Percentiles rank a stretch among this genome's conserved stretches.
Conservation (phyloP, 2,797 vertebrate genomes). For the Pogonophryne albipinna region DNA sequence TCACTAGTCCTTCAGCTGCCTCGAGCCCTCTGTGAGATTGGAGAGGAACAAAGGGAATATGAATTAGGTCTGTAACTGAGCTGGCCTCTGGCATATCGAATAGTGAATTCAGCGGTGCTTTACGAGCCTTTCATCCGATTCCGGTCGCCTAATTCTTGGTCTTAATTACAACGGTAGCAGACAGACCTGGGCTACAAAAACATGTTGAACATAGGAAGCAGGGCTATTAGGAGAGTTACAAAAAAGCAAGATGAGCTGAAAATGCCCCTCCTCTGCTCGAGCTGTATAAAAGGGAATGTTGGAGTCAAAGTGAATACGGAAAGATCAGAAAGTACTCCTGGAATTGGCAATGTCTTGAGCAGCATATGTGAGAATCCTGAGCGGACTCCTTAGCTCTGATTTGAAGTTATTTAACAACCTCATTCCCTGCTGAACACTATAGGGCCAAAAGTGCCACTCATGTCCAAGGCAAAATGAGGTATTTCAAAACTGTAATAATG, state of each 20-base stretch:
- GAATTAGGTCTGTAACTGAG: constrained; percentile 76
- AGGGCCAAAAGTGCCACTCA: constrained; percentile 52
- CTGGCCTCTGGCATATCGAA: constrained; percentile 65
- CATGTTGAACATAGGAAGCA: constrained; percentile 64
- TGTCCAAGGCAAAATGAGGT: constrained; percentile 53
- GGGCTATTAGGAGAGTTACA: constrained; percentile 52
- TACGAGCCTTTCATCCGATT: constrained; percentile 77
- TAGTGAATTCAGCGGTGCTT: constrained; percentile 67
- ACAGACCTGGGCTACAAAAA: constrained; percentile 56
- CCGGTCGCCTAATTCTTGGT: constrained; percentile 69
- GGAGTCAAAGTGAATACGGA: constrained; percentile 57
- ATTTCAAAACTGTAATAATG: constrained; percentile 65
- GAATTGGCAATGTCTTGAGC: constrained; percentile 58
- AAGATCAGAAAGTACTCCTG: constrained; percentile 54
- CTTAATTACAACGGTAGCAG: constrained; percentile 75
- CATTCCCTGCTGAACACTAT: constrained; percentile 56
- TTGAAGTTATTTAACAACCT: constrained; percentile 67
- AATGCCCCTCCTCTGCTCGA: constrained; percentile 58
- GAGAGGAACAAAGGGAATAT: constrained; percentile 78
- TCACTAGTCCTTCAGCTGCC: constrained; percentile 67
- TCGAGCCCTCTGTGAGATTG: constrained; percentile 63
- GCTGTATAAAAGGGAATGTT: constrained; percentile 60
- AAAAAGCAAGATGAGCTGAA: constrained; percentile 46
- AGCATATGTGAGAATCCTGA: constrained; percentile 31
- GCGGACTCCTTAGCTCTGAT: constrained; percentile 54